These are phyloP conservation scores for Eulithis prunata DNA, from an alignment of 2,888 invertebrate genomes.

Conservation along the genomic window DNA sequence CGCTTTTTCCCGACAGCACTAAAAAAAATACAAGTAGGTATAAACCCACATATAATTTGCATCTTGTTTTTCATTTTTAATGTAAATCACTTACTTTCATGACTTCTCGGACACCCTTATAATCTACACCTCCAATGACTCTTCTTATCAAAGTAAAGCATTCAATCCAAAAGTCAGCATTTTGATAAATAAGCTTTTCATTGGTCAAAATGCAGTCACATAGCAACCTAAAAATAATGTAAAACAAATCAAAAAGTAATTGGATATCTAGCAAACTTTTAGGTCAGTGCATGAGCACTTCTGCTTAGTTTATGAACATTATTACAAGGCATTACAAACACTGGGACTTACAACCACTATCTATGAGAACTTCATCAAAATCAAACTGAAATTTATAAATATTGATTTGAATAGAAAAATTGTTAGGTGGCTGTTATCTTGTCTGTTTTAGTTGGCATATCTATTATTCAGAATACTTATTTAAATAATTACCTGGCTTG, in stretches of 20 bases:
- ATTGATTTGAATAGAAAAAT: no score
- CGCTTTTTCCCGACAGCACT: constrained; percentile 95
- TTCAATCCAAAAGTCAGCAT: constrained; percentile 95
- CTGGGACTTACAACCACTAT: no score
- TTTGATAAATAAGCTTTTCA: constrained; percentile 92
- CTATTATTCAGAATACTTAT: no score
- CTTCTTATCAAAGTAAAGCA: constrained; percentile 93
- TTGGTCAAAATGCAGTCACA: constrained; percentile 94
- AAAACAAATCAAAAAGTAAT: background rate
- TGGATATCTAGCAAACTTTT: background rate
- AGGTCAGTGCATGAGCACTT: no score
- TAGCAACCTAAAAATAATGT: constrained; percentile 85
- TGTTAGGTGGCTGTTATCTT: no score
- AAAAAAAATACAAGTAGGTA: constrained; percentile 40
- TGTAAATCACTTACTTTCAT: constrained; percentile 87
- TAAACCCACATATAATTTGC: background rate
- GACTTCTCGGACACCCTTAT: constrained; percentile 96
- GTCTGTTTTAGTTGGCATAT: no score
- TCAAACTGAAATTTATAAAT: no score
- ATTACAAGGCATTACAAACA: no score
- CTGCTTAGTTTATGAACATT: no score
- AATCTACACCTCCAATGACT: constrained; percentile 96
- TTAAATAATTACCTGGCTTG: constrained; percentile 87
- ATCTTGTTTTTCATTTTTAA: background rate
- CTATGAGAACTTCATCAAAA: no score